Conservation (phyloP, 2,888 invertebrate genomes). For the Mythimna ferrago region DNA sequence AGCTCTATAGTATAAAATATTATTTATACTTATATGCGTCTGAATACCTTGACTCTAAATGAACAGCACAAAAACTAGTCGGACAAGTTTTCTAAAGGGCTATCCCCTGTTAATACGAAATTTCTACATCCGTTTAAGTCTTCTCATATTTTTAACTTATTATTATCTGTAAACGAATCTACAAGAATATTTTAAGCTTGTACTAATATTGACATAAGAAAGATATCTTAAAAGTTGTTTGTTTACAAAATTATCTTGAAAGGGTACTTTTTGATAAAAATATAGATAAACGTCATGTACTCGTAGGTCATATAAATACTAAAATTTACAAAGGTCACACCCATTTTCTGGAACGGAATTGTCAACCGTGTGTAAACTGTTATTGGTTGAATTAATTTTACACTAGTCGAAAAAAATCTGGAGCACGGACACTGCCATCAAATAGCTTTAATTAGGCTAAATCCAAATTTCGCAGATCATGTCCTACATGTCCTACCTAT, state of each 20-base stretch:
- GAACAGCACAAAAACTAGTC: constrained; percentile 76
- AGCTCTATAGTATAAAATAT: constrained; percentile 29
- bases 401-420: too few species aligned
- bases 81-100: constrained; percentile 78
- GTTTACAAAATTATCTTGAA: constrained; percentile 35
- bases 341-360: background rate
- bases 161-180: constrained; percentile 35
- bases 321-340: background rate
- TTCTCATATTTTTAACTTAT: constrained; percentile 30
- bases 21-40: constrained; percentile 28
- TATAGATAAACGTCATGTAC: constrained; percentile 1
- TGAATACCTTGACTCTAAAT: constrained; percentile 71
- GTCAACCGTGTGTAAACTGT: background rate
- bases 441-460: too few species aligned
- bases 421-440: too few species aligned
- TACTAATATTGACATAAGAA: constrained; percentile 23
- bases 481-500: too few species aligned
- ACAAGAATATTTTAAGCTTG: constrained; percentile 25
- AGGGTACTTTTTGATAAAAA: constrained; percentile 17
- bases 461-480: too few species aligned
- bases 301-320: background rate
- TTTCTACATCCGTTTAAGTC: constrained; percentile 50
- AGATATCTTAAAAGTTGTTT: constrained; percentile 30
- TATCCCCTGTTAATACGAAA: constrained; percentile 67
- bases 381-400: background rate